Percentiles rank a stretch among this genome's conserved stretches.
Evolutionary conservation across 2,888 invertebrate genomes (phyloP).

Genomic region (Pachycephus smyrnensis): DNA sequence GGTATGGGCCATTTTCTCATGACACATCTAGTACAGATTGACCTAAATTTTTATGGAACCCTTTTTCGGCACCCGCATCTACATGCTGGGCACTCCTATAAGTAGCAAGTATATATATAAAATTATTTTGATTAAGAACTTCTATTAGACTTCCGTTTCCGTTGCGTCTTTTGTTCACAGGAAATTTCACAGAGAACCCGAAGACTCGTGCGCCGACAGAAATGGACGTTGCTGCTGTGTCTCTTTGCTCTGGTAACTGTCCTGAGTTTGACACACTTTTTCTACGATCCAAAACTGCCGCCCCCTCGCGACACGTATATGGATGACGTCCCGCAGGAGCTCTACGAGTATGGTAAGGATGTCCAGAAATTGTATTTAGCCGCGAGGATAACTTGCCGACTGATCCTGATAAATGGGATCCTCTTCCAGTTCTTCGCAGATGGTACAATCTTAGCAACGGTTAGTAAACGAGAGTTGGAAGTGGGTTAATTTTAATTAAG

Average conservation of each 20-base stretch:
- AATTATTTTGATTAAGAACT: no score
- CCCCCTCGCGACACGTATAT: conserved; percentile 12
- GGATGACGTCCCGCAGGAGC: conserved; percentile 16
- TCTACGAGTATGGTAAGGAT: conserved; percentile 24
- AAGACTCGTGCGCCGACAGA: conserved; percentile 17
- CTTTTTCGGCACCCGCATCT: neutral
- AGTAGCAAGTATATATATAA: neutral
- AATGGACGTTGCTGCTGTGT: conserved; percentile 11
- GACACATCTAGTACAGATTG: neutral
- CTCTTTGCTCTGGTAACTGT: conserved; percentile 6
- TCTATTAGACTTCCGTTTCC: neutral
- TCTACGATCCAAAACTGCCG: neutral
- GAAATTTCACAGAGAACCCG: neutral
- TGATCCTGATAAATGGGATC: neutral
- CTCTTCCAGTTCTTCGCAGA: conserved; percentile 34
- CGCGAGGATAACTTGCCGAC: neutral
- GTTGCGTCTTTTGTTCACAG: neutral
- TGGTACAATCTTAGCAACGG: conserved; percentile 41
- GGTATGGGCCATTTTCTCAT: neutral
- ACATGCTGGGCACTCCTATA: neutral
- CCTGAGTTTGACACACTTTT: neutral
- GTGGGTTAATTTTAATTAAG: neutral
- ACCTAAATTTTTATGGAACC: neutral
- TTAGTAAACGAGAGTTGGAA: neutral
- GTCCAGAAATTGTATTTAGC: neutral